A percentile compares a stretch with the other conserved stretches of the same genome.
These are phyloP conservation scores for Neodiprion lecontei DNA, from an alignment of 1,140 invertebrate genomes.

Conservation along the genomic window DNA sequence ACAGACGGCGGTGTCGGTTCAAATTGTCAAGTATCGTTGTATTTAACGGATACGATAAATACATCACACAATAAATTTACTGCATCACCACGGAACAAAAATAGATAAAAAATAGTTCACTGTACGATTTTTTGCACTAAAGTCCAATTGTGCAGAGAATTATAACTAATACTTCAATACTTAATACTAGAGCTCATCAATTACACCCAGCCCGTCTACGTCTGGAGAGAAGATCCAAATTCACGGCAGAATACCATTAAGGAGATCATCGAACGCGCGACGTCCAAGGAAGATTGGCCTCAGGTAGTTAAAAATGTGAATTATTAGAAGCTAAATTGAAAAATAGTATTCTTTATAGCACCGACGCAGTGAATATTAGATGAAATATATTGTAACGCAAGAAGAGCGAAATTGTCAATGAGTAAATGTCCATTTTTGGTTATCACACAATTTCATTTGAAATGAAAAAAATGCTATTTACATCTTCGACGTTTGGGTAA, in stretches of 20 bases:
- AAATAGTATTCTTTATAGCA: constrained; percentile 9
- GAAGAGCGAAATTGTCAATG: neutral
- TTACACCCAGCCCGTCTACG: constrained; percentile 94
- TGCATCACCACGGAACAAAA: too few relatives aligned
- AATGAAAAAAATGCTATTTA: too few relatives aligned
- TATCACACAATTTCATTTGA: constrained; percentile 5
- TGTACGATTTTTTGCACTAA: too few relatives aligned
- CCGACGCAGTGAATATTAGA: neutral
- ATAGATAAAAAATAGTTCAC: too few relatives aligned
- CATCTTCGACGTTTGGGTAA: too few relatives aligned
- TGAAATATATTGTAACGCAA: constrained; percentile 1
- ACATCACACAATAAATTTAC: too few relatives aligned
- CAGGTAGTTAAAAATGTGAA: constrained; percentile 66
- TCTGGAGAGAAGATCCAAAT: constrained; percentile 90
- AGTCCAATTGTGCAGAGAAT: neutral
- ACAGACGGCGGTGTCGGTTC: too few relatives aligned
- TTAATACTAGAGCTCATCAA: constrained; percentile 81
- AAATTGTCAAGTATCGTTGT: too few relatives aligned
- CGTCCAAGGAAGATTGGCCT: constrained; percentile 88
- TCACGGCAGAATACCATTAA: constrained; percentile 90
- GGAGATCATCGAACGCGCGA: constrained; percentile 87
- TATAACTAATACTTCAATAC: neutral
- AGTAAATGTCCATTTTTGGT: neutral
- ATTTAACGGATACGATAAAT: too few relatives aligned
- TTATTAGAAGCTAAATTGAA: neutral